Evolutionary conservation across 2,888 invertebrate genomes (phyloP).

Genomic region (Bedellia somnulentella): DNA sequence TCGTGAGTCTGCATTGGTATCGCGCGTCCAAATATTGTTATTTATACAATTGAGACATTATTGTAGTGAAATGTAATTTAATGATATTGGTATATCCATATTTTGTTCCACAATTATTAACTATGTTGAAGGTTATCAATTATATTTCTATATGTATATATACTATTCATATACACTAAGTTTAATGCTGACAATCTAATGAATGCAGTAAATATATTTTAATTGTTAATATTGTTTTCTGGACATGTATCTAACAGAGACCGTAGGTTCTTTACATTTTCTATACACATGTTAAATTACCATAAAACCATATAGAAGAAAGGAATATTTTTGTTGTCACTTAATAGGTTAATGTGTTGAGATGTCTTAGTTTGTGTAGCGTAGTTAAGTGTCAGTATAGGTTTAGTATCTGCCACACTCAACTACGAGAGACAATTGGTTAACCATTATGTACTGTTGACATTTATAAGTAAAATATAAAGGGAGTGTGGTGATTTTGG

Average conservation of each 20-base stretch:
- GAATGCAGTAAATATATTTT: slow-evolving; percentile 24
- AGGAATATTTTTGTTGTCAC: slow-evolving; percentile 41
- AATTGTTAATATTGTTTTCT: slow-evolving; percentile 49
- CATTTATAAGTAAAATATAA: slow-evolving; percentile 26
- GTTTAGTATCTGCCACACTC: too few relatives aligned
- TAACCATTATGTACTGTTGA: slow-evolving; percentile 29
- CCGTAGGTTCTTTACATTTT: slow-evolving; percentile 40
- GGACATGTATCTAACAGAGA: slow-evolving; percentile 31
- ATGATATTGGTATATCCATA: slow-evolving; percentile 39
- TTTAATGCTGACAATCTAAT: slow-evolving; percentile 32
- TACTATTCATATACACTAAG: slow-evolving; percentile 14
- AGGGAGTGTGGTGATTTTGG: slow-evolving; percentile 37
- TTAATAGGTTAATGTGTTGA: slow-evolving; percentile 51
- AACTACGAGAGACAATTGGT: too few relatives aligned
- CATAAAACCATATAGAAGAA: slow-evolving; percentile 32
- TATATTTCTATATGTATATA: too few relatives aligned
- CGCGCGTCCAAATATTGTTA: slow-evolving; percentile 39
- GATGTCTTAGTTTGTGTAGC: too few relatives aligned
- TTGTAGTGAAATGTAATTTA: slow-evolving; percentile 46
- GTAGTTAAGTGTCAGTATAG: too few relatives aligned
- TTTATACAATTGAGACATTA: slow-evolving; percentile 41
- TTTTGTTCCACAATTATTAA: slow-evolving; percentile 43
- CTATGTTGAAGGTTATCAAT: slow-evolving; percentile 39
- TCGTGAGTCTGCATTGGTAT: slow-evolving; percentile 19
- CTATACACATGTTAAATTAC: slow-evolving; percentile 40